Evolutionary conservation across 2,797 vertebrate genomes (phyloP), one percentile per base, ranked within the genome.

Genomic region (Austrolebias charrua): DNA sequence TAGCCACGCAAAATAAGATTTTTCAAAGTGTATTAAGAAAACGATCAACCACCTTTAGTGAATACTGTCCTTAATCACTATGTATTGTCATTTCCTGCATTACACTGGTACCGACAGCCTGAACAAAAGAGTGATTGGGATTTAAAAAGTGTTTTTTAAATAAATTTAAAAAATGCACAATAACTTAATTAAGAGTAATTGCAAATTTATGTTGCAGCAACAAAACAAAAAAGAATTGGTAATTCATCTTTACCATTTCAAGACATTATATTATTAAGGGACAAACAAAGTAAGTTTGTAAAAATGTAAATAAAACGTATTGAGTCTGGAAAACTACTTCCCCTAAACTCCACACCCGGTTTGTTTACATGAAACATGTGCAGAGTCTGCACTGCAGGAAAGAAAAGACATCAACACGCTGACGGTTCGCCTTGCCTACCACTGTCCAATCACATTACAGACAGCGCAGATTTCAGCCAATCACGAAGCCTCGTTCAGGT

Each of bases 291-390:
- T 43, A 4, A 54, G 12, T 19, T 70, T 4, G 11, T 56, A 52
- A 44, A 61, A 62, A 49, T 46, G 69, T 14, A 67, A 13, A 53
- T 14, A 49, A 28, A 18, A 38, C 47, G n/a, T 50, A 58, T 42
- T 59, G 19, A 49, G 43, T 33, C 44, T 65, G 54, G 16, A 62
- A 68, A 72, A 42, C 63, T 54, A 67, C 63, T 54, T 57, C 60
- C 66, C 54, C 10, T 24, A 19, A 29, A 33, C 69, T 81, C 75
- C 76, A 74, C 65, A 40, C 88, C 75, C 75, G 89, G 87, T 92
- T 92, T 93, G 92, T 94, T 93, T 92, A 92, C 92, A 73, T 84
- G 83, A 70, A 86, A 88, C 92, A 93, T 93, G 92, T 93, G 93
- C 90, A 85, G 84, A 46, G 52, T 14, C 76, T 85, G 83, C 86